Evolutionary conservation across 30 jellyfish, hydroid and myxozoan genomes (phyloP).

Genomic region (Hydra vulgaris): DNA sequence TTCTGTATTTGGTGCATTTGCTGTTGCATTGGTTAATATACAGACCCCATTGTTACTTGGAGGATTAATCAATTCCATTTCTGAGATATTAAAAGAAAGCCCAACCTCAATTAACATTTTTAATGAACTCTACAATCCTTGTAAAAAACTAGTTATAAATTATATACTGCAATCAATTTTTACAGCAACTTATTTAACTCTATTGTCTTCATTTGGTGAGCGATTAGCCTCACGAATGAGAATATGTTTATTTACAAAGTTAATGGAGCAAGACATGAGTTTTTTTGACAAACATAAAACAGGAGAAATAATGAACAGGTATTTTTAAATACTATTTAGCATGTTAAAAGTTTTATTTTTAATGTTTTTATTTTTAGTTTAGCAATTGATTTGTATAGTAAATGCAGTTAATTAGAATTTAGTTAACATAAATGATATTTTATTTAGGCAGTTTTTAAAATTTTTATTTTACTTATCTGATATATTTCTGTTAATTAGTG

Average conservation of each 20-base stretch:
- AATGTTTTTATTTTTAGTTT: background rate
- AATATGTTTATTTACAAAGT: slow-evolving; percentile 36
- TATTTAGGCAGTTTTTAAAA: too few species aligned
- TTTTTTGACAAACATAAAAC: slow-evolving; percentile 92
- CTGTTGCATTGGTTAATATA: slow-evolving; percentile 81
- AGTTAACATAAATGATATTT: too few species aligned
- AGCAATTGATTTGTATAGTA: too few species aligned
- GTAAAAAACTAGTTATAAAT: slow-evolving; percentile 42
- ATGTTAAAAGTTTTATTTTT: background rate
- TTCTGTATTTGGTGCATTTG: slow-evolving; percentile 80
- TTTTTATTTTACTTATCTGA: too few species aligned
- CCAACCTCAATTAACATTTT: slow-evolving; percentile 1
- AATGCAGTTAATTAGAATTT: too few species aligned
- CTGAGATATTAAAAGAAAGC: slow-evolving; percentile 21
- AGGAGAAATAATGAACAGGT: slow-evolving; percentile 88
- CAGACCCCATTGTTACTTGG: slow-evolving; percentile 79
- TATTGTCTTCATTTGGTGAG: slow-evolving; percentile 91
- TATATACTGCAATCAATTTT: slow-evolving; percentile 66
- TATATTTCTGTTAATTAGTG: too few species aligned
- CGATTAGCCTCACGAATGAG: slow-evolving; percentile 90
- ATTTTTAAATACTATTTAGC: background rate
- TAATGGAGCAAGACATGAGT: slow-evolving; percentile 76
- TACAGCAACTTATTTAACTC: slow-evolving; percentile 58
- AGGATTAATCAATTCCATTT: slow-evolving; percentile 61
- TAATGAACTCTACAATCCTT: slow-evolving; percentile 57